A percentile compares a stretch with the other conserved stretches of the same genome.
Conservation (phyloP, 2,113 vertebrate species). For the Podarcis raffonei region DNA sequence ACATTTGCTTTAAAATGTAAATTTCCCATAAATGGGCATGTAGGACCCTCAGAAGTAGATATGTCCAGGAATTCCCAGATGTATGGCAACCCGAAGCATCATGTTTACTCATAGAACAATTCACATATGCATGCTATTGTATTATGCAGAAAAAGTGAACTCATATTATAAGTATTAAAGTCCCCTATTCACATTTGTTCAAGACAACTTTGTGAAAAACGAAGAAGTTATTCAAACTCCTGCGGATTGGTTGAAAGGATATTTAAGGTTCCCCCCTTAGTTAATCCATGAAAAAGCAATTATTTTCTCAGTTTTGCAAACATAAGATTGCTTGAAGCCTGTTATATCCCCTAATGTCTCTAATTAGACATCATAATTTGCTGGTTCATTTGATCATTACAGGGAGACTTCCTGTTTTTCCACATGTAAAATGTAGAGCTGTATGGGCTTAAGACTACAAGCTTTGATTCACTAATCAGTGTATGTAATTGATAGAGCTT, state of each 20-base stretch:
- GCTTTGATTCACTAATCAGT: neutral
- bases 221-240: neutral
- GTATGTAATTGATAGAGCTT: neutral
- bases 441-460: neutral
- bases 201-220: neutral
- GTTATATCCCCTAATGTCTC: neutral
- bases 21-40: no score
- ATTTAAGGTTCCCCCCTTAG: neutral
- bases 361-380: slow-evolving; percentile 22
- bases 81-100: neutral
- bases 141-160: neutral
- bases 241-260: neutral
- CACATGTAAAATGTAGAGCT: neutral
- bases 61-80: no score
- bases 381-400: slow-evolving; percentile 20
- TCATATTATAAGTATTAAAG: neutral
- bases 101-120: neutral
- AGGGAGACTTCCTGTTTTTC: slow-evolving; percentile 2
- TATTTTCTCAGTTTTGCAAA: slow-evolving; percentile 8
- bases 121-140: neutral
- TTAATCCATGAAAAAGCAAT: slow-evolving; percentile 3
- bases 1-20: no score
- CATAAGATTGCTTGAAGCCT: slow-evolving; percentile 6
- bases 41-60: no score
- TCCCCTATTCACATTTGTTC: neutral